Conservation (phyloP, 1,140 invertebrate genomes). For the Drosophila virilis region DNA sequence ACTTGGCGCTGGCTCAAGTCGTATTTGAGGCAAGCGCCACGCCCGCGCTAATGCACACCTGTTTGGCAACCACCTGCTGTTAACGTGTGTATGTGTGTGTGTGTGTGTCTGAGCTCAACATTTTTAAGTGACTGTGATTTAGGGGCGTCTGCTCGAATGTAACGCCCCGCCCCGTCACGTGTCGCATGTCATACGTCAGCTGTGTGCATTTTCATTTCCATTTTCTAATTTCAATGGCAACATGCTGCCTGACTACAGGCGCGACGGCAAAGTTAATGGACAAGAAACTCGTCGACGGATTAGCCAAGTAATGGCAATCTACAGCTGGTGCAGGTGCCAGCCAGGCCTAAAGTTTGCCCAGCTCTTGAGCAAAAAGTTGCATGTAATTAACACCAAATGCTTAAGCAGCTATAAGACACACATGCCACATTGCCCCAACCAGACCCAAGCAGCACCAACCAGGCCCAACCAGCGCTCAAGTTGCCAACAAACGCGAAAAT, state of each 20-base stretch:
- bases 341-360: constrained; percentile 52
- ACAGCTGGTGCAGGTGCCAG: constrained; percentile 22
- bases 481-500: constrained; percentile 12
- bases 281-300: constrained; percentile 56
- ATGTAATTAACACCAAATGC: constrained; percentile 79
- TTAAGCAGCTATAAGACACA: constrained; percentile 44
- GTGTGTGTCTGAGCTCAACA: constrained; percentile 58
- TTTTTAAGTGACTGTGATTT: constrained; percentile 82
- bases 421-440: not conserved
- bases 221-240: constrained; percentile 80
- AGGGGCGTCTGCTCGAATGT: constrained; percentile 33
- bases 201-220: constrained; percentile 66
- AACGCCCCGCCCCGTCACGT: not conserved
- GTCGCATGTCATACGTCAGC: constrained; percentile 78
- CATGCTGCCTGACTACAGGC: constrained; percentile 59
- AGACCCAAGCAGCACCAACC: too few relatives aligned
- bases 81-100: constrained; percentile 39
- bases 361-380: constrained; percentile 71
- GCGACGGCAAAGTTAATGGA: constrained; percentile 71
- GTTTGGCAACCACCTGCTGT: constrained; percentile 76
- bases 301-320: constrained; percentile 4
- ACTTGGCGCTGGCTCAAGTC: constrained; percentile 2
- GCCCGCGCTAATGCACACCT: constrained; percentile 49
- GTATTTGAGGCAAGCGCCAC: constrained; percentile 37
- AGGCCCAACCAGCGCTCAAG: constrained; percentile 11